Conservation (phyloP, 2,797 vertebrate genomes). For the Corythornis leucogaster region DNA sequence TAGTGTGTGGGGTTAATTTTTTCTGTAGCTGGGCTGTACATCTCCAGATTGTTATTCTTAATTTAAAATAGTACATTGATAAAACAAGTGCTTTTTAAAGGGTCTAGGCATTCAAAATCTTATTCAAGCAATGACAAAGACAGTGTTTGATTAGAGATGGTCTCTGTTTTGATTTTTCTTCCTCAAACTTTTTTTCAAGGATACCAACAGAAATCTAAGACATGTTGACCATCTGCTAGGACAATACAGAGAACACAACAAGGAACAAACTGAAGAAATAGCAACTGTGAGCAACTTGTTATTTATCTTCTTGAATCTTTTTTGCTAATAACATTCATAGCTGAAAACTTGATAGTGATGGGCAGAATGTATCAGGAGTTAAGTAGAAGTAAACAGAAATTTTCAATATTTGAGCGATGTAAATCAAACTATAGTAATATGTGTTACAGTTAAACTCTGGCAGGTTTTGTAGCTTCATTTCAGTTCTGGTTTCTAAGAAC, state of each 20-base stretch:
- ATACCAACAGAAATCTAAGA: constrained; percentile 89
- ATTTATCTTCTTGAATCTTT: constrained; percentile 4
- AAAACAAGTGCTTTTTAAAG: neutral
- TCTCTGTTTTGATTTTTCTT: constrained; percentile 18
- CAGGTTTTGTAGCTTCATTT: neutral
- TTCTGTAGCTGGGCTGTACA: too few species aligned
- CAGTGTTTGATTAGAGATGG: neutral
- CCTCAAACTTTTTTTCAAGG: constrained; percentile 76
- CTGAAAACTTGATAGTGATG: neutral
- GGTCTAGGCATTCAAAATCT: neutral
- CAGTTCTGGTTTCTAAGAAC: neutral
- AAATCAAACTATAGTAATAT: neutral
- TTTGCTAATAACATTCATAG: neutral
- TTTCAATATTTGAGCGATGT: neutral
- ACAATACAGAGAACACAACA: constrained; percentile 88
- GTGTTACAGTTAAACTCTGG: neutral
- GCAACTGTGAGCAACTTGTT: constrained; percentile 80
- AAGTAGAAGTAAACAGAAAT: neutral
- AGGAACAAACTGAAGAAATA: constrained; percentile 88
- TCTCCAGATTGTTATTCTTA: neutral
- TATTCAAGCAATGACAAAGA: neutral
- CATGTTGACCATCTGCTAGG: constrained; percentile 93
- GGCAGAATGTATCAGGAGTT: neutral
- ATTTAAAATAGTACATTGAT: neutral
- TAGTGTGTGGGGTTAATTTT: too few species aligned